phyloP scores from a whole-genome alignment of 2,113 vertebrate genomes.

The Isurus oxyrinchus region DNA sequence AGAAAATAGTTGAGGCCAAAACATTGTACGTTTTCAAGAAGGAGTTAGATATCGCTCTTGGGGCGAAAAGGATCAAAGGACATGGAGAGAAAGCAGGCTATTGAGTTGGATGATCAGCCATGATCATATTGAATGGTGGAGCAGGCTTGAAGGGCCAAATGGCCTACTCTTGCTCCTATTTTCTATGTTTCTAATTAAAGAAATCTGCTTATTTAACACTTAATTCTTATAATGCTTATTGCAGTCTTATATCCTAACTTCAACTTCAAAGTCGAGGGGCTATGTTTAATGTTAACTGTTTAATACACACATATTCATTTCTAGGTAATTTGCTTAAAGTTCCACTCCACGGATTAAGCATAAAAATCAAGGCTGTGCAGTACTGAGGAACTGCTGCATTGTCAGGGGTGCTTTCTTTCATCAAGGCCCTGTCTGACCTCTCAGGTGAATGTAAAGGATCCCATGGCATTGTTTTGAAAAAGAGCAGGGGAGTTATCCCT shows the following conservation, averaged over 20 bases:
- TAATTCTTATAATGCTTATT: background rate
- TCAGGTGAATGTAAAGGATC: no score
- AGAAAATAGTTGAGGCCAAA: no score
- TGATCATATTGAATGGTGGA: no score
- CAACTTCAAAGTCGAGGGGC: background rate
- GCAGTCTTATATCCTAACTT: background rate
- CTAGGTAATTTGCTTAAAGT: background rate
- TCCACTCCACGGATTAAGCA: background rate
- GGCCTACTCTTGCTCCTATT: no score
- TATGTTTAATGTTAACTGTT: background rate
- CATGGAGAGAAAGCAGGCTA: no score
- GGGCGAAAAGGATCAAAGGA: no score
- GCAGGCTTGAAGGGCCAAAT: no score
- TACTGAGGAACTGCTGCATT: background rate
- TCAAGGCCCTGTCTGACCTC: no score
- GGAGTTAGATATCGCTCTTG: no score
- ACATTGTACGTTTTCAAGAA: no score
- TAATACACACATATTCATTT: background rate
- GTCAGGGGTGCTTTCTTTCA: background rate
- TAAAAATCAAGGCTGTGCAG: background rate
- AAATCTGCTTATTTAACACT: background rate
- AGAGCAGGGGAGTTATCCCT: no score
- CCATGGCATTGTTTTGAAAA: background rate
- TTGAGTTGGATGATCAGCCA: no score
- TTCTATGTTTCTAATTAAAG: background rate